Base-by-base conservation (phyloP, 1,140 invertebrate species). In the Chrysomallon squamiferum region DNA sequence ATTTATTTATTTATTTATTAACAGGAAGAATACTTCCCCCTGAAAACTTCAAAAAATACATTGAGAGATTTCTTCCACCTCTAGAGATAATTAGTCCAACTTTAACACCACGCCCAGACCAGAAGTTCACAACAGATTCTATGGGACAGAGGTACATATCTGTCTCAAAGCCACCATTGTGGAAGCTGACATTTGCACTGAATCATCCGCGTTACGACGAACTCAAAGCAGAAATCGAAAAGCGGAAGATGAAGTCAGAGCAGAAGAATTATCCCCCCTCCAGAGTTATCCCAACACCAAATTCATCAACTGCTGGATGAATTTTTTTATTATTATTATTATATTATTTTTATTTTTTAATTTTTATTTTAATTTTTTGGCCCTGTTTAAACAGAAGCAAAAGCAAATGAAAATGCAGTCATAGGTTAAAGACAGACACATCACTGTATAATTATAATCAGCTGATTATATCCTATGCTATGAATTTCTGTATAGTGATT, bases 21-120 rank as follows among this genome's bases (percentile, higher is more conserved):
- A 2, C 68, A 83, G 82, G 84, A 25, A 77, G 82, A 56, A 85
- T 85, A 59, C 66, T 80, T 35, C 81, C 84, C 45, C 84, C 84
- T 35, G 77, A 79, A 45, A 81, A 85, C 69, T 84, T 80, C 69
- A 80, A 80, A 62, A 83, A 78, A 61, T 83, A 85, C 67, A 73
- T 74, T 43, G 79, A 75, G 47, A 62, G 74, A 22, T 82, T 83
- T 69, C 50, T 81, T 9, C 76, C 80, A 4, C 73, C 73, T 11
- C 71, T 68, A 27, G 33, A 49, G n/a, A 7, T 70, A 9, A 57
- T 58, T 2, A 73, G 74, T 11, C 58, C 72, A 15, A 72, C 73
- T 5, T 76, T 75, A 38, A 74, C 76, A 6, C 73, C 73, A 6
- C 74, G 76, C 18, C 76, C 73, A 25, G 50, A 68, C 3, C 72